Base-by-base conservation (phyloP, 2,888 invertebrate species). In the Notodonta dromedarius region DNA sequence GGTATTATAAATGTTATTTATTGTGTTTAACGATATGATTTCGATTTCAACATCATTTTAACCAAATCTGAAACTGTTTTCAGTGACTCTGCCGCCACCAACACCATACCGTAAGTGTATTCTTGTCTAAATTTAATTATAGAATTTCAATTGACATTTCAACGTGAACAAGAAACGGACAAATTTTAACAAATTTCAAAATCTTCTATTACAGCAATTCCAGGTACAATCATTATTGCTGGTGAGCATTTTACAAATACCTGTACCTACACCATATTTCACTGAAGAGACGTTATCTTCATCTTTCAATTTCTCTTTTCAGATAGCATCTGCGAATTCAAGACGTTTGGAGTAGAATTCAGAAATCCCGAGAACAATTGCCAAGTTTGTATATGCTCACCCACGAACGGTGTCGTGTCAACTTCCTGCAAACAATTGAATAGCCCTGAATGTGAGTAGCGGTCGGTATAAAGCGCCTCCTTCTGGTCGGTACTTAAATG, bases 341-440 rank as follows among this genome's bases (percentile, higher is more conserved):
- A 74, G 63, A 72, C 69, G 16, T 62, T 78, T n/a, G 76, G 76
- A 52, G 72, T 76, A 44, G 73, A 81, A 56, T 83, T 81, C 63
- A 6, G 57, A 40, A 64, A 69, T 60, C 75, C 77, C 12, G 58
- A 61, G 16, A 75, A 73, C 61, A 58, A 63, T 42, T 80, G 83
- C 66, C 72, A 72, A 63, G 64, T 80, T 54, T 80, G 77, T 69
- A 70, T 70, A 55, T 85, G 85, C 68, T 74, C 80, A 62, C 67
- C 76, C 54, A 69, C 64, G 69, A 75, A 59, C 77, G 76, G n/a
- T 61, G 71, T 64, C 62, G 73, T 58, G 63, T 79, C 12, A 70
- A 62, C 57, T 73, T 78, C 55, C 66, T 79, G 83, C 67, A 69
- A 75, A 64, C 75, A 72, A 57, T 68, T 76, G 48, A 74, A 69